phyloP scores from a whole-genome alignment of 2,113 vertebrate genomes.

The human (Homo sapiens) region GRCh38 chr9:97473501-97474000 shows the following conservation, averaged over 20 bases:
- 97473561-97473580: constrained; percentile 90
- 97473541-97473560: constrained; percentile 93
- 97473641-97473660: not conserved
- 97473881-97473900: not conserved
- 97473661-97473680: not conserved
- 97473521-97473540: constrained; percentile 91
- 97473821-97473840: not conserved
- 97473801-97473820: not conserved
- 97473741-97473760: not conserved
- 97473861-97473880: not conserved
- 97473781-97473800: not conserved
- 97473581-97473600: constrained; percentile 87
- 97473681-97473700: not conserved
- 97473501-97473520: constrained; percentile 89
- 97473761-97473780: not conserved
- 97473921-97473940: not conserved
- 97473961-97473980: not conserved
- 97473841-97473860: not conserved
- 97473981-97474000: not conserved
- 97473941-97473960: not conserved
- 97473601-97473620: constrained; percentile 88
- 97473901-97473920: not conserved
- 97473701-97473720: not conserved
- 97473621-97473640: constrained; percentile 84
- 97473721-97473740: not conserved